Conservation (phyloP, 2,113 vertebrate species). For the Takifugu flavidus region DNA sequence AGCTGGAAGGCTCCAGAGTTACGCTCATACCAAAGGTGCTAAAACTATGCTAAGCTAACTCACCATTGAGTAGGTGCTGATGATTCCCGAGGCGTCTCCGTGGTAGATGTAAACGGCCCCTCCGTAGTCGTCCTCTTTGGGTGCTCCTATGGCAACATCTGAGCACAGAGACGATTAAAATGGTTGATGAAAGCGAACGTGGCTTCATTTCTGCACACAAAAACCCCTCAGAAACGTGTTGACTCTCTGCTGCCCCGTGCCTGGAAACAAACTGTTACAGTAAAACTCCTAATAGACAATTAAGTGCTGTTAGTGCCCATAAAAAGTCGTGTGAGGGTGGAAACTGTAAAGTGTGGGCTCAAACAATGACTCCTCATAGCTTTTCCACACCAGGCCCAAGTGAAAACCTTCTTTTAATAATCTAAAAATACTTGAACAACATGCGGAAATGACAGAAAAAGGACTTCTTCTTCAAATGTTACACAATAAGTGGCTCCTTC, state of each 20-base stretch:
- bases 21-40: no score
- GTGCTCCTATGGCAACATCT: slow-evolving; percentile 95
- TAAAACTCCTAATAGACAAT: slow-evolving; percentile 63
- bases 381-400: slow-evolving; percentile 35
- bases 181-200: not conserved
- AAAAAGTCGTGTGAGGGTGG: slow-evolving; percentile 64
- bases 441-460: slow-evolving; percentile 16
- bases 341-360: slow-evolving; percentile 65
- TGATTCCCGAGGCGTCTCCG: slow-evolving; percentile 81
- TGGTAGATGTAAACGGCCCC: slow-evolving; percentile 96
- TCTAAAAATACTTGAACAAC: slow-evolving; percentile 43
- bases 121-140: slow-evolving; percentile 87
- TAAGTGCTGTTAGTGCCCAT: slow-evolving; percentile 61
- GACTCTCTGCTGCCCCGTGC: slow-evolving; percentile 27
- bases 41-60: not conserved
- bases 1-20: no score
- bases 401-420: slow-evolving; percentile 49
- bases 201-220: slow-evolving; percentile 19
- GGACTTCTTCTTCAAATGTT: not conserved
- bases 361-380: slow-evolving; percentile 48
- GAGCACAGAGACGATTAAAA: slow-evolving; percentile 25
- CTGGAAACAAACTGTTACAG: slow-evolving; percentile 53
- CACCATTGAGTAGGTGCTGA: slow-evolving; percentile 93
- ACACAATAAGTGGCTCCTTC: slow-evolving; percentile 15
- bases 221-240: slow-evolving; percentile 48